Percentiles rank a stretch among this genome's conserved stretches.
phyloP scores from a whole-genome alignment of 2,888 invertebrate species.

The Venustoraphidia nigricollis region DNA sequence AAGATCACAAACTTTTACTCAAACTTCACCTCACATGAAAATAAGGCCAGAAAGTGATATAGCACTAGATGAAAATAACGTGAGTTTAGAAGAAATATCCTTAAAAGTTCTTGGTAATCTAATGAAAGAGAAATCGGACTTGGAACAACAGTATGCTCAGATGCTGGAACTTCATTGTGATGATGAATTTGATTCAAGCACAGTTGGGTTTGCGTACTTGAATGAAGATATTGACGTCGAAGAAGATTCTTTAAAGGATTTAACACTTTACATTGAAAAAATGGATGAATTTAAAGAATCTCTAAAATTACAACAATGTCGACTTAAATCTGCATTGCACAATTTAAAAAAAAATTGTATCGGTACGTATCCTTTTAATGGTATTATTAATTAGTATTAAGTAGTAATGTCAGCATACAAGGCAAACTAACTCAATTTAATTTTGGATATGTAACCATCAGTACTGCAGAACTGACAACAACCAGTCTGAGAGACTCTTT shows the following conservation, averaged over 20 bases:
- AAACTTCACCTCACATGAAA: slow-evolving; percentile 42
- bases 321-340: slow-evolving; percentile 32
- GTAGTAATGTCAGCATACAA: no score
- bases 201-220: slow-evolving; percentile 40
- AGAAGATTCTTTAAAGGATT: slow-evolving; percentile 45
- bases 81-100: slow-evolving; percentile 65
- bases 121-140: slow-evolving; percentile 49
- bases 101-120: slow-evolving; percentile 53
- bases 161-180: slow-evolving; percentile 45
- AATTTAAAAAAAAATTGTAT: slow-evolving; percentile 27
- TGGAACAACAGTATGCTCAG: slow-evolving; percentile 51
- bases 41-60: slow-evolving; percentile 30
- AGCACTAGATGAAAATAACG: slow-evolving; percentile 30
- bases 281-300: slow-evolving; percentile 44
- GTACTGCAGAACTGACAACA: no score
- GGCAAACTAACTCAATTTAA: no score
- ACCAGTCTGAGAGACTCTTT: no score
- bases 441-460: no score
- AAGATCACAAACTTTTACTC: slow-evolving; percentile 50
- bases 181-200: slow-evolving; percentile 39
- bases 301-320: slow-evolving; percentile 42
- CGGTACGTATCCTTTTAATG: slow-evolving; percentile 18
- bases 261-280: slow-evolving; percentile 46
- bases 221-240: slow-evolving; percentile 38
- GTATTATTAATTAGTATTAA: no score